Evolutionary conservation across 2,113 vertebrate species (phyloP), one percentile per base, ranked within the genome.

Genomic region (Ptilorrhoa leucosticta): DNA sequence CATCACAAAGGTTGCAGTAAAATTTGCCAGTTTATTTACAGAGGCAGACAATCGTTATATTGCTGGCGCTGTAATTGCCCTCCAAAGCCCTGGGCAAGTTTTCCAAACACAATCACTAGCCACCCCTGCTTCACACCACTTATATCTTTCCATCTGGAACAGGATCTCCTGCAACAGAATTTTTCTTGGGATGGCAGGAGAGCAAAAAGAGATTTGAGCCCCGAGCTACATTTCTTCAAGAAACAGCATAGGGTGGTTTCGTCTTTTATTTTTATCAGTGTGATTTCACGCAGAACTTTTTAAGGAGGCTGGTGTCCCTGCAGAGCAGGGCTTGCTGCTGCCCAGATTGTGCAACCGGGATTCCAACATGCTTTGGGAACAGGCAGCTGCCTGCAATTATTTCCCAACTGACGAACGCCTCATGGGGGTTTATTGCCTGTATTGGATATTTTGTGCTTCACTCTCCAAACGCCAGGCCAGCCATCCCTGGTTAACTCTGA

Each of bases 331-430:
- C 56, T 85, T 85, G 53, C 91, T 90, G 87, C 92, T 93, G 87
- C 87, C 75, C 6, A 24, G 68, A 31, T 96, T 97, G 92, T 94
- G 93, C 96, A 97, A 96, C 60, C 28, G 4, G 56, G 88, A 96
- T 94, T 93, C 96, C n/a, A 19, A 86, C 75, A 24, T 20, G 64
- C 47, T 24, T 33, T 48, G 93, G 93, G 94, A 96, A 94, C 94
- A 95, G 92, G 96, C 94, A 95, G 72, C 90, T 92, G 90, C 94
- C 83, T 96, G 94, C 71, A 87, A 58, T 88, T 92, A 95, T 96
- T 97, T 95, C 96, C 93, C 96, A 97, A 95, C 90, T 94, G 92
- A 70, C 61, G 35, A 92, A 95, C 1, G 40, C 89, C 93, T 95
- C 37, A 0, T 20, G 9, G 86, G 90, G 83, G 40, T 89, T 95